phyloP scores from a whole-genome alignment of 2,797 vertebrate genomes.

The Mormyrus proboscirostris region DNA sequence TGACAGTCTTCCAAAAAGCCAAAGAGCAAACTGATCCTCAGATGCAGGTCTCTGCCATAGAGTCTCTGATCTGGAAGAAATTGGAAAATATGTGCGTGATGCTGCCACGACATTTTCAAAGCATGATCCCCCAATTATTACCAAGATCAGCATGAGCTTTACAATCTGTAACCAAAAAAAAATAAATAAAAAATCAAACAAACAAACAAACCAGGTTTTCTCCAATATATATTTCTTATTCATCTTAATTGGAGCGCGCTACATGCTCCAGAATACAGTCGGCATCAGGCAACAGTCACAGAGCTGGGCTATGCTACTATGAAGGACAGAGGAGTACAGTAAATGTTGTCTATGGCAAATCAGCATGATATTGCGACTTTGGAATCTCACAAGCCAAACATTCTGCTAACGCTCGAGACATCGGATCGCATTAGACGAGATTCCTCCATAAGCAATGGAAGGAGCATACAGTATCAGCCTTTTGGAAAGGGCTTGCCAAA shows the following conservation, averaged over 20 bases:
- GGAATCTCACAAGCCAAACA: background rate
- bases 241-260: background rate
- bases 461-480: background rate
- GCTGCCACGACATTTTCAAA: background rate
- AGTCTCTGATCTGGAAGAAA: background rate
- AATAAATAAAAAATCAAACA: no score
- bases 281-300: background rate
- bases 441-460: background rate
- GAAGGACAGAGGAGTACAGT: background rate
- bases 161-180: background rate
- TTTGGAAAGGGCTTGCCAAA: background rate
- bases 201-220: background rate
- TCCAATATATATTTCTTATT: constrained; percentile 5
- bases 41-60: background rate
- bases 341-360: background rate
- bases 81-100: background rate
- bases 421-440: background rate
- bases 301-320: background rate
- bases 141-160: background rate
- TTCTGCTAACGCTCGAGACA: background rate
- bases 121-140: background rate
- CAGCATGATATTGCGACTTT: background rate
- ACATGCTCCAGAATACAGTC: background rate
- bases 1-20: constrained; percentile 14
- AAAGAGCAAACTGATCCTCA: constrained; percentile 10